Evolutionary conservation across 2,888 invertebrate genomes (phyloP), one percentile per base, ranked within the genome.

Genomic region (Drosophila meridiana): DNA sequence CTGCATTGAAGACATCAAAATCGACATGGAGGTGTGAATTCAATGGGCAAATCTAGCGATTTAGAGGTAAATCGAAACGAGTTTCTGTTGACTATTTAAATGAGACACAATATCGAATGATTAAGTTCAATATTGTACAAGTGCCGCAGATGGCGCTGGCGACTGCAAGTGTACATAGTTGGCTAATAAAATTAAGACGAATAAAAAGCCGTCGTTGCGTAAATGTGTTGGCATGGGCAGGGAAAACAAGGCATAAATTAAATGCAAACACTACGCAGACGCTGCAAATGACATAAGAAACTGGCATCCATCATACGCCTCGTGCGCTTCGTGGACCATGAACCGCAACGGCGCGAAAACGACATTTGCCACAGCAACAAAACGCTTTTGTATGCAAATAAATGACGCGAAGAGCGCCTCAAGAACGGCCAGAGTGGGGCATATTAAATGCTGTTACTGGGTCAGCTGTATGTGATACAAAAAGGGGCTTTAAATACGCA

Each of bases 261-360:
- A 69, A 62, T 50, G 14, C 61, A 26, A 50, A 11, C 20, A 40
- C 43, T 28, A 28, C 36, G 43, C 48, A 43, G 48, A 52, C 30
- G 32, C 62, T 65, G 78, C 75, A 66, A 68, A 66, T 76, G 73
- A 69, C 64, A 65, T 71, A 73, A 66, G 70, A 73, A 56, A 60
- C 59, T 45, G 32, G 57, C 83, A 85, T 87, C 71, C 76, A 85
- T 87, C 88, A 85, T 87, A 85, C 77, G 86, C 86, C 77, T 62
- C 43, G 83, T 88, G 65, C 77, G 86, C 86, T 75, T 62, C 43
- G 83, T 88, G 65, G 59, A 65, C 79, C 79, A 42, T 52, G 67
- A 78, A 68, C 58, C 61, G 71, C 47, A 63, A 14, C 71, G 67
- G 50, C 55, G 71, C 59, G 50, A 61, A 76, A 72, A 72, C 47